Evolutionary conservation across 2,888 invertebrate genomes (phyloP), one percentile per base, ranked within the genome.

Genomic region (Brachynemurus nebulosus): DNA sequence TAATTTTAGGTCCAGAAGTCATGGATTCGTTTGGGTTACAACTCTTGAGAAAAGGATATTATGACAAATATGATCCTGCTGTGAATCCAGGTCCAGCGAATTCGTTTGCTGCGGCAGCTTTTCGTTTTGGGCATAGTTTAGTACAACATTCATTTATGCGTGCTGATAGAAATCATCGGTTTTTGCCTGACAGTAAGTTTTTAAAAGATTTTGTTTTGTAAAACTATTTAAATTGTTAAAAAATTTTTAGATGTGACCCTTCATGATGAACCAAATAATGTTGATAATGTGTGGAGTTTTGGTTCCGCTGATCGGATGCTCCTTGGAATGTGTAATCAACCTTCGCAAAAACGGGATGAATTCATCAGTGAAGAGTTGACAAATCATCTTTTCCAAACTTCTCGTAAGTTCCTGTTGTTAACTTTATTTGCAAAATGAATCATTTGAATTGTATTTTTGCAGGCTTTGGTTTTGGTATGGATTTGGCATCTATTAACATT

Each of bases 401-500:
- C 71, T 12, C 61, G 66, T 61, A 52, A 48, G 52, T 52, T 27
- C 6, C 16, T 19, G 14, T 18, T 2, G 35, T 3, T 23, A 18
- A 23, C 18, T 7, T 3, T 36, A 21, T 27, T 19, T 5, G 27
- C 17, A 35, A n/a, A 20, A 33, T 12, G 17, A 19, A 35, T 18
- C 23, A 33, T 42, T 20, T 12, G 18, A 18, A 25, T 37, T 50
- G 11, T 20, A 4, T 21, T 16, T 11, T 25, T 2, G 58, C 64
- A 50, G 69, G 69, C 8, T 76, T 77, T 47, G 72, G 74, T 17
- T 86, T 84, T 53, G 86, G 91, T 0, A 78, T 91, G 72, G 91
- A 91, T 59, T 66, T 91, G 46, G 86, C 88, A 0, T 84, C 91
- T 0, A 79, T 91, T 43, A 91, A 91, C 55, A 83, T 91, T 27